phyloP scores from a whole-genome alignment of 2,113 vertebrate species.

The Rhynchomys soricoides region DNA sequence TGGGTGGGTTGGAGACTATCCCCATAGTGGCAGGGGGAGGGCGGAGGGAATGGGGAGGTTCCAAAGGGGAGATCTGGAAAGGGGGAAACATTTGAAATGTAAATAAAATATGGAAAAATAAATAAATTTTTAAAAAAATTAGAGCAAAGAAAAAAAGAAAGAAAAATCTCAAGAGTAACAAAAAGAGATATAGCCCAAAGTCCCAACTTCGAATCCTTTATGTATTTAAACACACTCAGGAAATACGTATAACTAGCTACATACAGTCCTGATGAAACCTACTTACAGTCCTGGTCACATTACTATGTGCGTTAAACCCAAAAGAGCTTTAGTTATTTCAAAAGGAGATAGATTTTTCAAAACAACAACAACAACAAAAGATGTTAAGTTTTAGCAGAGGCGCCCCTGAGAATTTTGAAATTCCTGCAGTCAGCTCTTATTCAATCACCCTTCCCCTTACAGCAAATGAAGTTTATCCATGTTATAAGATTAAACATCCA shows the following conservation, averaged over 20 bases:
- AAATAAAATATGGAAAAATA: no score
- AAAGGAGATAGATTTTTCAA: neutral
- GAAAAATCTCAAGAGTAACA: neutral
- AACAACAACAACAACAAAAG: neutral
- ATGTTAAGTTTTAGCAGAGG: neutral
- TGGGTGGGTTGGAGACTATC: no score
- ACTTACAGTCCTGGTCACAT: neutral
- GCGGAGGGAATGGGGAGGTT: no score
- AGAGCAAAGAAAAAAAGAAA: no score
- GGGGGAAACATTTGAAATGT: no score
- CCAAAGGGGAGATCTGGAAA: no score
- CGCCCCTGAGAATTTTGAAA: slow-evolving; percentile 15
- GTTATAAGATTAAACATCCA: neutral
- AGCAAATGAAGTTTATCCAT: neutral
- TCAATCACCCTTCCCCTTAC: neutral
- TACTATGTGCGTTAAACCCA: neutral
- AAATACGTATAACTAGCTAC: neutral
- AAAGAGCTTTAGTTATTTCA: slow-evolving; percentile 27
- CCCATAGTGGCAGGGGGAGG: no score
- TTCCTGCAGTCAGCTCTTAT: neutral
- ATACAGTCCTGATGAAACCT: neutral
- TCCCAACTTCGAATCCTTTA: neutral
- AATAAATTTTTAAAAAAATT: no score
- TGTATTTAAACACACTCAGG: neutral
- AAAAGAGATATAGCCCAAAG: slow-evolving; percentile 5